phyloP scores from a whole-genome alignment of 2,113 vertebrate genomes.

The Elachura formosa region DNA sequence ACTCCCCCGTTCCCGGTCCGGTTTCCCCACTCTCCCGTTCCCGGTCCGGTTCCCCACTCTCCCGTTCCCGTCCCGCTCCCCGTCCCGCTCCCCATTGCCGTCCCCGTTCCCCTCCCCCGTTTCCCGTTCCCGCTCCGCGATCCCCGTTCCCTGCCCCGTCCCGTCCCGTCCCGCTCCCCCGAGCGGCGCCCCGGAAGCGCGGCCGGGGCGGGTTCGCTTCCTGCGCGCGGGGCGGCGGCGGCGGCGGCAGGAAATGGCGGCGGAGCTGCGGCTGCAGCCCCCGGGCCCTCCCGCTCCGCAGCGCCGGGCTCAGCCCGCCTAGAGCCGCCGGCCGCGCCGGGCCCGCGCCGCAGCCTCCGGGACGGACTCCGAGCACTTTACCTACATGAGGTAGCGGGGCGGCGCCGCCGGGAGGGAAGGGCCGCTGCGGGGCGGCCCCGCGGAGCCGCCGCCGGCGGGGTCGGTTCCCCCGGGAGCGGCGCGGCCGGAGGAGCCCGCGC shows the following conservation, averaged over 20 bases:
- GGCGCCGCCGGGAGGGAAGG: too few species aligned
- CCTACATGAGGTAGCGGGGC: too few species aligned
- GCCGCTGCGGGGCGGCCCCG: too few species aligned
- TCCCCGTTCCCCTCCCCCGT: too few species aligned
- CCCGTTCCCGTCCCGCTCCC: neutral
- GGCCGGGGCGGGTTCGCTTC: conserved; percentile 48
- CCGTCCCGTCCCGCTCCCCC: neutral
- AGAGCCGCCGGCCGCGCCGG: neutral
- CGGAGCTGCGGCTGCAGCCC: neutral
- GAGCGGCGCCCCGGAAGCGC: conserved; percentile 21
- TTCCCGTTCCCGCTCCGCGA: neutral
- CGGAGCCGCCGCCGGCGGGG: too few species aligned
- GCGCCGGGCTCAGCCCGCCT: neutral
- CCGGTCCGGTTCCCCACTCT: neutral
- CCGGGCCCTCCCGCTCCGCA: neutral
- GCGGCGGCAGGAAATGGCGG: neutral
- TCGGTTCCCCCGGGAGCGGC: too few species aligned
- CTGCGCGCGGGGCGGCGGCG: conserved; percentile 32
- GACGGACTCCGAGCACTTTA: too few species aligned
- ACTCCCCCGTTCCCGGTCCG: too few species aligned
- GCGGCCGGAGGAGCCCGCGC: too few species aligned
- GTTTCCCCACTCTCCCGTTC: neutral
- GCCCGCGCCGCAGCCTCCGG: too few species aligned
- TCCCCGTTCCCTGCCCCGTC: too few species aligned
- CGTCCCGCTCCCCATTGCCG: neutral